These are phyloP conservation scores for Baryphthengus martii DNA, from an alignment of 2,113 vertebrate genomes.

Conservation along the genomic window DNA sequence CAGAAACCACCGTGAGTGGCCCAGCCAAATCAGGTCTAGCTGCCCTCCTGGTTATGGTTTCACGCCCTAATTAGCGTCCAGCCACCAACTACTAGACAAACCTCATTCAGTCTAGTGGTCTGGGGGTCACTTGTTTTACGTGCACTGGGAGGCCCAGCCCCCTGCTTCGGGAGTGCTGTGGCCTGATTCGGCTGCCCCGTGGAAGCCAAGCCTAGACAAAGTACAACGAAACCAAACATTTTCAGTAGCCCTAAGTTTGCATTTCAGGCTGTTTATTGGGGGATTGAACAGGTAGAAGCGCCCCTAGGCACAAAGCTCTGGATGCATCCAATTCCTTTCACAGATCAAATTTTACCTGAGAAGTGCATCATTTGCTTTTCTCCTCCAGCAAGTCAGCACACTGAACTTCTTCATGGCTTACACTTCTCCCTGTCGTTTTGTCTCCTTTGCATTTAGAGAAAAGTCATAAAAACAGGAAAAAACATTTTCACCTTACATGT, in stretches of 20 bases:
- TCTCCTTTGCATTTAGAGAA: not conserved
- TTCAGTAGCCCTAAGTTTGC: not conserved
- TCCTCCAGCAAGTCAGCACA: too few relatives aligned
- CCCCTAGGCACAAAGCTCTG: not conserved
- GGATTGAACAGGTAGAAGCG: fast-evolving
- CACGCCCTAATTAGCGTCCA: fast-evolving
- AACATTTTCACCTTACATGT: fast-evolving
- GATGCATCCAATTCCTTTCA: not conserved
- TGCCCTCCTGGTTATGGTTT: fast-evolving
- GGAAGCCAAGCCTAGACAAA: not conserved
- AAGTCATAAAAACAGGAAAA: not conserved
- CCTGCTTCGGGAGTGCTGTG: fast-evolving
- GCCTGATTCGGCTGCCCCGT: not conserved
- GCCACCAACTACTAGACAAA: not conserved
- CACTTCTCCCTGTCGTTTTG: not conserved
- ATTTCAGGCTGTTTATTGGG: too few relatives aligned
- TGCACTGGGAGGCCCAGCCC: fast-evolving
- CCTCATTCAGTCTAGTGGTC: fast-evolving
- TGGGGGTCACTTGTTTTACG: fast-evolving
- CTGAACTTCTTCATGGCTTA: too few relatives aligned
- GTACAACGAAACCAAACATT: fast-evolving
- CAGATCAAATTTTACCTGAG: not conserved
- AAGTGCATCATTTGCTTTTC: not conserved
- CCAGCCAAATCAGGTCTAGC: fast-evolving
- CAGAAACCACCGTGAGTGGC: fast-evolving